Base-by-base conservation (phyloP, 2,113 vertebrate genomes). In the Morone chrysops region DNA sequence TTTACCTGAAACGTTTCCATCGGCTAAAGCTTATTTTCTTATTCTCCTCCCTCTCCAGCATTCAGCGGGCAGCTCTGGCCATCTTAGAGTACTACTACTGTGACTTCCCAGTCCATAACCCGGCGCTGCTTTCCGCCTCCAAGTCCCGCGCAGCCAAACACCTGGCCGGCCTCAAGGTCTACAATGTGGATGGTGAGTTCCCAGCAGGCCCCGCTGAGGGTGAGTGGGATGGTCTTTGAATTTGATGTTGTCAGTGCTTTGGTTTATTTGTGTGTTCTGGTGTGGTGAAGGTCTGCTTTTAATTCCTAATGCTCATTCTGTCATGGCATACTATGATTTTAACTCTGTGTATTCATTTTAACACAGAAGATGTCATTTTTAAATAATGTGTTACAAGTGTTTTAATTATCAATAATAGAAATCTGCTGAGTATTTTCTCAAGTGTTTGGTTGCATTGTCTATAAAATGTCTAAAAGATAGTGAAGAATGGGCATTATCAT, bases 21-120 rank as follows among this genome's bases (percentile, higher is more conserved):
- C 6, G 38, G 65, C 65, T 76, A 31, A 77, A 60, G n/a, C 57
- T 2, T 7, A 22, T 12, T 38, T 74, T 45, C 31, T 61, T 38
- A 71, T 80, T 31, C 31, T 31, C 31, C 31, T 31, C 31, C 50
- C 61, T 70, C 80, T 65, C 2, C 89, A 99, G 98, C 88, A 97
- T 99, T 84, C 98, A 99, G 91, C 93, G 96, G 87, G 97, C 97
- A 70, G 98, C 98, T 5, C 81, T 98, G 89, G 95, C 96, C 88
- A 94, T 99, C 90, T 86, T 99, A 80, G 97, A 99, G 92, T 97
- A 97, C 85, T 99, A 99, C 95, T 97, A 99, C 92, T 96, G 94
- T 75, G 97, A 99, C 92, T 99, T 99, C 93, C 93, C 96, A 2
- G 95, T 98, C 92, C 96, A 97, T 83, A 98, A 98, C 88, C 97